Conservation (phyloP, 2,888 invertebrate species). For the Didymodactylos carnosus region DNA sequence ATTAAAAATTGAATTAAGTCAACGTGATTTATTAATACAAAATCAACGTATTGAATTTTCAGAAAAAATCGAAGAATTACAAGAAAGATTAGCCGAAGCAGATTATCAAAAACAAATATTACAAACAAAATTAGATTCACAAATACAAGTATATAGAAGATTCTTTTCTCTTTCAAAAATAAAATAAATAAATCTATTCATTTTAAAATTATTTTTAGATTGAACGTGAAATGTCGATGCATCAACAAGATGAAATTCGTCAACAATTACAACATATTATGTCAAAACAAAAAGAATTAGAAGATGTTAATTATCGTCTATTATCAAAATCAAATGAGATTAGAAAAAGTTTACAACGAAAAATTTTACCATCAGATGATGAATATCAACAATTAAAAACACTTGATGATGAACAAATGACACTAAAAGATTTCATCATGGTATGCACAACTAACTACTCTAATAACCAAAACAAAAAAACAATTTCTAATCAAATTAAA, state of each 20-base stretch:
- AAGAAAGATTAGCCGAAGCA: slow-evolving; percentile 31
- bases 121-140: slow-evolving; percentile 27
- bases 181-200: no score
- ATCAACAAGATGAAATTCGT: slow-evolving; percentile 24
- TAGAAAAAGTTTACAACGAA: slow-evolving; percentile 21
- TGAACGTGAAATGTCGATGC: slow-evolving; percentile 28
- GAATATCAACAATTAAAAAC: slow-evolving; percentile 25
- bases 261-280: slow-evolving; percentile 26
- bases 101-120: slow-evolving; percentile 31
- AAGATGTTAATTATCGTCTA: slow-evolving; percentile 28
- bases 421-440: slow-evolving; percentile 30
- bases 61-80: slow-evolving; percentile 29
- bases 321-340: slow-evolving; percentile 29
- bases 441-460: no score
- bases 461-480: background rate
- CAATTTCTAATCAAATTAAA: background rate
- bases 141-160: slow-evolving; percentile 20
- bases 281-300: slow-evolving; percentile 27
- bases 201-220: slow-evolving; percentile 18
- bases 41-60: slow-evolving; percentile 30
- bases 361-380: slow-evolving; percentile 27
- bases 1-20: slow-evolving; percentile 32
- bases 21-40: slow-evolving; percentile 30
- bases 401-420: slow-evolving; percentile 21
- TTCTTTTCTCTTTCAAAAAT: background rate